Evolutionary conservation across 2,113 vertebrate species (phyloP).

Genomic region (Coturnix japonica): DNA sequence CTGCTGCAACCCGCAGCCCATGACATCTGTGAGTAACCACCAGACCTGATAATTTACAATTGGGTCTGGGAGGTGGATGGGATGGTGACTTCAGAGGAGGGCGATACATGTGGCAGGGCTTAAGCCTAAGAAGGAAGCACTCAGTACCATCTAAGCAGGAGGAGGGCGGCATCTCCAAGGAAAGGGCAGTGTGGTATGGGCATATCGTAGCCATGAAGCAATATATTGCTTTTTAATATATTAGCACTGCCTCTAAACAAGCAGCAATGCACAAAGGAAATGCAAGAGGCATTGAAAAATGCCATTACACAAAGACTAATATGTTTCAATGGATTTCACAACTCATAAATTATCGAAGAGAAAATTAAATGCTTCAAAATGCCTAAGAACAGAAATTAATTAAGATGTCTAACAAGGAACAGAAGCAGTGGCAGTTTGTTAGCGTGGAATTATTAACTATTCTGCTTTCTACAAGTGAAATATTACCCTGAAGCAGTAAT

Average conservation of each 20-base stretch:
- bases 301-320: neutral
- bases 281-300: conserved; percentile 34
- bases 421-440: neutral
- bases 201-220: neutral
- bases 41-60: neutral
- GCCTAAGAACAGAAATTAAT: neutral
- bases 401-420: neutral
- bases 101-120: neutral
- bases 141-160: neutral
- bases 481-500: conserved; percentile 17
- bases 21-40: neutral
- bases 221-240: neutral
- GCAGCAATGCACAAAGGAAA: neutral
- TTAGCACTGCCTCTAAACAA: neutral
- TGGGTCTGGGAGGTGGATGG: neutral
- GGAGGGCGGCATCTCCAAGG: neutral
- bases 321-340: neutral
- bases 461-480: conserved; percentile 27
- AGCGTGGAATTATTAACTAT: conserved; percentile 5
- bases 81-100: neutral
- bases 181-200: neutral
- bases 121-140: neutral
- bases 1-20: neutral
- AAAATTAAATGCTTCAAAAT: conserved; percentile 27
- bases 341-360: neutral